A percentile compares a stretch with the other conserved stretches of the same genome.
Conservation (phyloP, 2,797 vertebrate species). For the Clarias platycephalus region DNA sequence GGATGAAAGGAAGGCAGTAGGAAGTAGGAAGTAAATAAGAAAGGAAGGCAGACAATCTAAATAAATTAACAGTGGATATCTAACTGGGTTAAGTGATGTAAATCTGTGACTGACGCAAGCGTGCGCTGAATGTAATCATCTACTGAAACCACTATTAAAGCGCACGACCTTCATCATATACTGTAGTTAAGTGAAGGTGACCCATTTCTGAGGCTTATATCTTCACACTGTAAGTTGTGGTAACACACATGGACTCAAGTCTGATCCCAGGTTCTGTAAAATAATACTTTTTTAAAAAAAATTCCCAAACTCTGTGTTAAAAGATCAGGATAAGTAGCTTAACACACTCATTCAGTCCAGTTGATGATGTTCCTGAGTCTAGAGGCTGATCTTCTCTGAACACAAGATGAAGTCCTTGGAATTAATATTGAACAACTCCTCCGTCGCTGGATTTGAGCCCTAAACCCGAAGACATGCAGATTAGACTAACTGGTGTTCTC, state of each 20-base stretch:
- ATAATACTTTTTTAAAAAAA: neutral
- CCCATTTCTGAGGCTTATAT: neutral
- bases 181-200: neutral
- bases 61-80: neutral
- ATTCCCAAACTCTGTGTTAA: neutral
- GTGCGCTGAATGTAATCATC: neutral
- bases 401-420: neutral
- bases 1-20: neutral
- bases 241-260: neutral
- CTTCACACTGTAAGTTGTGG: neutral
- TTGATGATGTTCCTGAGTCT: neutral
- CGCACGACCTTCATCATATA: neutral
- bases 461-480: too few species aligned
- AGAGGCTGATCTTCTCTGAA: neutral
- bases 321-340: neutral
- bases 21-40: neutral
- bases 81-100: neutral
- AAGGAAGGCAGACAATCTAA: neutral
- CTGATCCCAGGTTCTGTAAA: neutral
- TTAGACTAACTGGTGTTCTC: too few species aligned
- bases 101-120: neutral
- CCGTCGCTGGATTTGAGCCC: neutral
- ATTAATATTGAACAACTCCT: neutral
- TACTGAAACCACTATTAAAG: neutral
- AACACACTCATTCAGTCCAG: too few species aligned